phyloP scores from a whole-genome alignment of 2,888 invertebrate species.

The Drosophila maculinotata region DNA sequence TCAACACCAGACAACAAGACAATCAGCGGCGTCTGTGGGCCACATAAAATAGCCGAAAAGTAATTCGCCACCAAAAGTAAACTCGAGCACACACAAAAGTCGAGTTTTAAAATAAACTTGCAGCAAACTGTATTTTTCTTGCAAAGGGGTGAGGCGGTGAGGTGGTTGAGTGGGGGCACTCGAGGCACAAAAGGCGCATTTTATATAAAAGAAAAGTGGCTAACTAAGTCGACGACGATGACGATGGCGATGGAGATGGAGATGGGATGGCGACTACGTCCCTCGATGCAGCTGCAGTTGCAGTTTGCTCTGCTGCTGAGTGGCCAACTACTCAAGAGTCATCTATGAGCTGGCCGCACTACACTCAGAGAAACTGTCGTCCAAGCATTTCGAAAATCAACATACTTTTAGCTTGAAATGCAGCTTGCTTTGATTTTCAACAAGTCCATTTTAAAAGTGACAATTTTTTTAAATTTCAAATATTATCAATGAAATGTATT shows the following conservation, averaged over 20 bases:
- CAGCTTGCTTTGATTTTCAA: too few species aligned
- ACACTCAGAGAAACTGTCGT: conserved; percentile 4
- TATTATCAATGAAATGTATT: too few species aligned
- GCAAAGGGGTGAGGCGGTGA: conserved; percentile 4
- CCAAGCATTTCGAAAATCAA: too few species aligned
- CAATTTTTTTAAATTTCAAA: too few species aligned
- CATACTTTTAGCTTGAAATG: too few species aligned
- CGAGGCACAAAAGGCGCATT: conserved; percentile 75
- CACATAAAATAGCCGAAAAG: conserved; percentile 79
- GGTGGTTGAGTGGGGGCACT: conserved; percentile 40
- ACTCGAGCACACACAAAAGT: conserved; percentile 75
- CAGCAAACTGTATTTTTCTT: conserved; percentile 72
- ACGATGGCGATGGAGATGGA: conserved; percentile 35
- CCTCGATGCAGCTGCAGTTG: conserved; percentile 41
- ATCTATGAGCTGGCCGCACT: conserved; percentile 49
- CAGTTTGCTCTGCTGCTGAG: conserved; percentile 31
- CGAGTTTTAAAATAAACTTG: conserved; percentile 80
- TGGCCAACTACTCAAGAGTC: conserved; percentile 51
- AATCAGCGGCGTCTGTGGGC: conserved; percentile 66
- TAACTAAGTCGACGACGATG: conserved; percentile 72
- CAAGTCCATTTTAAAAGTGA: too few species aligned
- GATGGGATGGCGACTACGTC: conserved; percentile 5
- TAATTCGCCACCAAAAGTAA: conserved; percentile 77
- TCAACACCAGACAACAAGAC: conserved; percentile 76
- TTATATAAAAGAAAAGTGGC: conserved; percentile 77